Percentiles rank a stretch among this genome's conserved stretches.
Evolutionary conservation across 2,113 vertebrate species (phyloP).

Genomic region (Fregetta grallaria): DNA sequence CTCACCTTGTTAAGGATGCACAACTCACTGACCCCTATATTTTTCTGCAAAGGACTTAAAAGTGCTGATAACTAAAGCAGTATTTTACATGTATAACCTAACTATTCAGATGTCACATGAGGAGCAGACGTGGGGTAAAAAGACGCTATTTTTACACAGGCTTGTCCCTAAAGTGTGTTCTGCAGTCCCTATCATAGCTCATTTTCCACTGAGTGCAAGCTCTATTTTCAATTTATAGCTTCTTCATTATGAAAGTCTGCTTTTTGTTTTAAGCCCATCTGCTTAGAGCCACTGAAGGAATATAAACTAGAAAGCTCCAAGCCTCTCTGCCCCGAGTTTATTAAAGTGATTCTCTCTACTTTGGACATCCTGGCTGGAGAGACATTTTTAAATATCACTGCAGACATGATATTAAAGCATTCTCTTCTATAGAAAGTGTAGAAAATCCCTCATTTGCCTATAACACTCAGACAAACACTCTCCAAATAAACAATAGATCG

Average conservation of each 20-base stretch:
- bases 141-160: neutral
- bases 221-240: neutral
- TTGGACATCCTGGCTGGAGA: neutral
- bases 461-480: rapidly evolving
- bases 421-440: rapidly evolving
- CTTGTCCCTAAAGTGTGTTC: neutral
- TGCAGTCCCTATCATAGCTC: neutral
- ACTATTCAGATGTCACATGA: neutral
- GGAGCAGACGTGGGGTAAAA: neutral
- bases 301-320: neutral
- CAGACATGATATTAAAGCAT: neutral
- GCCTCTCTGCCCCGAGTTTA: neutral
- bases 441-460: neutral
- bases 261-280: neutral
- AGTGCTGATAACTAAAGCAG: neutral
- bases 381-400: neutral
- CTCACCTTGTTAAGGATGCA: neutral
- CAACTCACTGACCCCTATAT: neutral
- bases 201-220: neutral
- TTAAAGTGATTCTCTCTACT: neutral
- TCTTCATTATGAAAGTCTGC: neutral
- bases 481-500: neutral
- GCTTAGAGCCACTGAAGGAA: neutral
- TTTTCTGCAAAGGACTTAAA: neutral
- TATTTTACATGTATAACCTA: neutral